Evolutionary conservation across 2,797 vertebrate genomes (phyloP).

Genomic region (Morus bassanus): DNA sequence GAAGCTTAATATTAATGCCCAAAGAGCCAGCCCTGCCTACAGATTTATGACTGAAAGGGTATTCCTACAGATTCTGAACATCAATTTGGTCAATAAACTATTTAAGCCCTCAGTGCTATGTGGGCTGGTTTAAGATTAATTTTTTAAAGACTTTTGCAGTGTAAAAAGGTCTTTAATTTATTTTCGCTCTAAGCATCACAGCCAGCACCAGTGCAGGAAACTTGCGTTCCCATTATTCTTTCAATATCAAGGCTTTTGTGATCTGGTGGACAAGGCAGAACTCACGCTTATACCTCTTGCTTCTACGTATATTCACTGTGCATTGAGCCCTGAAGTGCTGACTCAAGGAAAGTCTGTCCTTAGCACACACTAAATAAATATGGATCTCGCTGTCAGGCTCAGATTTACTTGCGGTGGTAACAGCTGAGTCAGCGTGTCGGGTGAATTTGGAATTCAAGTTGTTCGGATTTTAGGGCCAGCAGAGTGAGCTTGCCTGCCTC

Average conservation of each 20-base stretch:
- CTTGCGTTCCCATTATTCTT: not conserved
- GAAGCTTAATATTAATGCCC: slow-evolving; percentile 9
- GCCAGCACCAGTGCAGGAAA: slow-evolving; percentile 20
- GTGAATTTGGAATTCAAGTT: not conserved
- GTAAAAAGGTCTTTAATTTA: slow-evolving; percentile 67
- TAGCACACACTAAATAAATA: not conserved
- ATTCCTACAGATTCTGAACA: not conserved
- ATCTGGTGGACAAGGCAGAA: not conserved
- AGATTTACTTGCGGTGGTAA: not conserved
- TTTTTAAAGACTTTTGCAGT: slow-evolving; percentile 63
- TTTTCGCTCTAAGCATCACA: slow-evolving; percentile 36
- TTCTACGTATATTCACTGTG: not conserved
- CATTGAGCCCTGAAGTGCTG: not conserved
- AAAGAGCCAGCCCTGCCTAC: slow-evolving; percentile 26
- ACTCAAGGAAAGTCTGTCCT: not conserved
- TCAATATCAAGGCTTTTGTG: slow-evolving; percentile 9
- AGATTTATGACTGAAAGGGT: slow-evolving; percentile 41
- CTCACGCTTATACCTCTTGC: not conserved
- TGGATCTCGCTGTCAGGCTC: not conserved
- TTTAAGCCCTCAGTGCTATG: slow-evolving; percentile 66
- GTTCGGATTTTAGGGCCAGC: not conserved
- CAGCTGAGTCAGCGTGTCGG: not conserved
- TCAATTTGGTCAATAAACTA: slow-evolving; percentile 69
- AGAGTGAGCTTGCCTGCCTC: not conserved
- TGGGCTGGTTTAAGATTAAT: slow-evolving; percentile 68